Conservation (phyloP, 2,888 invertebrate species). For the Amaurobius ferox region DNA sequence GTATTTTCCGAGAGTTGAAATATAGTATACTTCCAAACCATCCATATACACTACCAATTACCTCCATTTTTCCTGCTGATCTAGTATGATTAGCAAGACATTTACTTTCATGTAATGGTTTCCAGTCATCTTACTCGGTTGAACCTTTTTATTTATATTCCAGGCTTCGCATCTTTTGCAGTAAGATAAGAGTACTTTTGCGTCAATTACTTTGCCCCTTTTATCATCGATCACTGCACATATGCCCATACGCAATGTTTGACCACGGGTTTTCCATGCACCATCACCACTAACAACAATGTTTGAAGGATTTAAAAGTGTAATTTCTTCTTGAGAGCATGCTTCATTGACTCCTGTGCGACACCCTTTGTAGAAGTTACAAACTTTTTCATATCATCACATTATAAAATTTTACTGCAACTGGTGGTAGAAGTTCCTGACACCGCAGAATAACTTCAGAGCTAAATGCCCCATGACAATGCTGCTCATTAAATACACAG, state of each 20-base stretch:
- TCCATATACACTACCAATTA: too few relatives aligned
- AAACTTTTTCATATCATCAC: too few relatives aligned
- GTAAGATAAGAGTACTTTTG: neutral
- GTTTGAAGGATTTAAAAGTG: neutral
- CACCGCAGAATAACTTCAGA: neutral
- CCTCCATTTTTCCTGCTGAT: constrained; percentile 1
- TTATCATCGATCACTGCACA: neutral
- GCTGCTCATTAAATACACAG: neutral
- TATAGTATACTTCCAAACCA: neutral
- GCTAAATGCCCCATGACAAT: neutral
- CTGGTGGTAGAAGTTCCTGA: neutral
- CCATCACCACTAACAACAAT: neutral
- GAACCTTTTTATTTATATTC: neutral
- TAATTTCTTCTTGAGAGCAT: neutral
- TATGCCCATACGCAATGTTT: neutral
- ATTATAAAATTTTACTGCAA: neutral
- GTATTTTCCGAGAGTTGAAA: neutral
- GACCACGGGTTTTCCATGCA: neutral
- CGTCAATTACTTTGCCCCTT: neutral
- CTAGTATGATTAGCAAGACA: neutral
- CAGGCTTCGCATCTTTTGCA: neutral
- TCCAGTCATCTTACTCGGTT: neutral
- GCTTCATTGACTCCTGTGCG: neutral
- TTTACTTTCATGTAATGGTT: neutral
- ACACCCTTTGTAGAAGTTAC: neutral